Percentiles rank a stretch among this genome's conserved stretches.
phyloP scores from a whole-genome alignment of 2,113 vertebrate genomes.

The Cochlearius cochlearius region DNA sequence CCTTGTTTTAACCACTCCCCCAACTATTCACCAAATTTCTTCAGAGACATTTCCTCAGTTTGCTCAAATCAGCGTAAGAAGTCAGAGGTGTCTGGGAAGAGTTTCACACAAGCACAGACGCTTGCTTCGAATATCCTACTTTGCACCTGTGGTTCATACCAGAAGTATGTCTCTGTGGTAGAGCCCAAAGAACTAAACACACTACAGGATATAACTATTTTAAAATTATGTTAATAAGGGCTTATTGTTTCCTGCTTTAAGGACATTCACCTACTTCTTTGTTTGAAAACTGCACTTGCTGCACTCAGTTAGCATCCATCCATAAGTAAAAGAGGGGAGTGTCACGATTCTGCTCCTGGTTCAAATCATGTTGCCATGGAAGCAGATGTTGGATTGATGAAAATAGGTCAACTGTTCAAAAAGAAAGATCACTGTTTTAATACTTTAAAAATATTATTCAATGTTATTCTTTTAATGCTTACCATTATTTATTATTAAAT shows the following conservation, averaged over 20 bases:
- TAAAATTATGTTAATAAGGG: background rate
- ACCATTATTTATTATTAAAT: background rate
- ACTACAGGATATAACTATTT: background rate
- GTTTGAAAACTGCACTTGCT: constrained; percentile 4
- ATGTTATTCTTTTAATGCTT: background rate
- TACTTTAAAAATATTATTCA: background rate
- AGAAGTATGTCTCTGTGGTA: background rate
- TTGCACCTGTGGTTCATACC: background rate
- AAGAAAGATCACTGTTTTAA: background rate
- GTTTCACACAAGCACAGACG: background rate
- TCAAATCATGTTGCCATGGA: constrained; percentile 51
- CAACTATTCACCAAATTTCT: background rate
- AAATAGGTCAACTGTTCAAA: constrained; percentile 49
- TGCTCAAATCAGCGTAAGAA: background rate
- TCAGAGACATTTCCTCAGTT: background rate
- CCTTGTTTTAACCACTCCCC: background rate
- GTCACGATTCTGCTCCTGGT: constrained; percentile 19
- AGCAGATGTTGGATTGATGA: constrained; percentile 37
- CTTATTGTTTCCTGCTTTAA: background rate
- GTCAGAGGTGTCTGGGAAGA: background rate
- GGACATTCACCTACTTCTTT: background rate
- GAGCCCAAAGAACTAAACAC: background rate
- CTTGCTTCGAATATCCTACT: background rate
- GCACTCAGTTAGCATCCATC: background rate
- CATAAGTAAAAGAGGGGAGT: background rate